Conservation (phyloP, 2,797 vertebrate genomes). For the Loriculus beryllinus region DNA sequence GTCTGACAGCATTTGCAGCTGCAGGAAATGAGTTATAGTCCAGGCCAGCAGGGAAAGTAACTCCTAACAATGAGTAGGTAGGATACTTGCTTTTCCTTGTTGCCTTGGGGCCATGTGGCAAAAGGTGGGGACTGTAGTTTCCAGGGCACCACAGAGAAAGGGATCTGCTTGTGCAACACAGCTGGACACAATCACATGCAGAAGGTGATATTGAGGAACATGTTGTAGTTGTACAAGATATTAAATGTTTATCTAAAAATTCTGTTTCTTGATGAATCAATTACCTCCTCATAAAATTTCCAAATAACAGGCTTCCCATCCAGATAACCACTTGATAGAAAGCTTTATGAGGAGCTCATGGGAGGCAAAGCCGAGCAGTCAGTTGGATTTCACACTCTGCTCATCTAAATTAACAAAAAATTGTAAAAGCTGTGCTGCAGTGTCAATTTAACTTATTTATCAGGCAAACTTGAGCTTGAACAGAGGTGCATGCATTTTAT, state of each 20-base stretch:
- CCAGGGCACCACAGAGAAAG: neutral
- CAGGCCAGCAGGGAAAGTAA: slow-evolving; percentile 24
- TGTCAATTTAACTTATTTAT: neutral
- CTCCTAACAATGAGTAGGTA: neutral
- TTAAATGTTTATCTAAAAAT: neutral
- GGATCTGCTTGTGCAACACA: neutral
- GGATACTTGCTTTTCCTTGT: neutral
- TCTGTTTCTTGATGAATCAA: neutral
- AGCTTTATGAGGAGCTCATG: neutral
- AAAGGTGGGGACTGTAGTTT: neutral
- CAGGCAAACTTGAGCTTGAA: neutral
- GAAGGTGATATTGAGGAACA: neutral
- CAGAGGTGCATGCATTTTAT: neutral
- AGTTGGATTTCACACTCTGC: neutral
- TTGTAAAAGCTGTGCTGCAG: neutral
- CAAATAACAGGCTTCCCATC: neutral
- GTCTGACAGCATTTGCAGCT: slow-evolving; percentile 44
- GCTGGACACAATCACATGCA: accelerated
- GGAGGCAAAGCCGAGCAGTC: neutral
- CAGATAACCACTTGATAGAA: neutral
- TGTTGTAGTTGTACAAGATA: neutral
- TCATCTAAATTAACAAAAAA: neutral
- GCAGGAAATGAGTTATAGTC: slow-evolving; percentile 62
- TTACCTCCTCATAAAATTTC: neutral
- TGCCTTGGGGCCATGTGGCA: neutral